Base-by-base conservation (phyloP, 2,888 invertebrate genomes). In the Drosophila subquinaria region DNA sequence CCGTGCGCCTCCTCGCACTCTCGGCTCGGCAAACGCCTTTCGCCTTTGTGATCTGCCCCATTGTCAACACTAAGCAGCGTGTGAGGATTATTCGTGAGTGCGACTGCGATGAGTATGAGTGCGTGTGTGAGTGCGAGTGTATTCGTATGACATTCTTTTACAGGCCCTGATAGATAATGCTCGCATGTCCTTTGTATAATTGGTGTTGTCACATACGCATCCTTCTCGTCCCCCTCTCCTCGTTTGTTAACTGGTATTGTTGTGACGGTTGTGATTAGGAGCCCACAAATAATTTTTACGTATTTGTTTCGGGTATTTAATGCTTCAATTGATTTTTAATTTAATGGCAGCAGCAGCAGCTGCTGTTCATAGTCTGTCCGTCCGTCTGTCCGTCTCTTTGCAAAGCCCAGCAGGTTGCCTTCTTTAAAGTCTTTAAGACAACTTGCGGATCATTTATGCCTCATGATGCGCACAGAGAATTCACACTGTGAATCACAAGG, bases 241-340 rank as follows among this genome's bases (percentile, higher is more conserved):
- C 23, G 40, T 4, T 36, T 10, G 53, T 55, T 50, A 27, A 15
- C 48, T 27, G 51, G 48, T 62, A 69, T 83, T 84, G 81, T 81
- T 85, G 76, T 79, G 79, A 79, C 69, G 62, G 61, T 45, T 73
- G 51, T 78, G 79, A 77, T 84, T 88, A 79, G 70, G 45, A 61
- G 64, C 63, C 53, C 55, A 35, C 65, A 66, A 69, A 71, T 64
- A 72, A 70, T 67, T 81, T 74, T 50, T 56, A 35, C 45, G 56
- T 66, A 76, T 78, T 84, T 87, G 76, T 81, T 74, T 78, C 60
- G 68, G 73, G 85, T 78, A 90, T 89, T 90, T 85, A 80, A 84
- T 85, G 89, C 88, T 79, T 89, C 89, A 84, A 83, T 89, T 88
- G 80, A 76, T 90, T 88, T 79, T 71, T 86, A 79, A 88, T 85